These are phyloP conservation scores for Sarcophaga variegata DNA, from an alignment of 2,888 invertebrate genomes.

Conservation along the genomic window DNA sequence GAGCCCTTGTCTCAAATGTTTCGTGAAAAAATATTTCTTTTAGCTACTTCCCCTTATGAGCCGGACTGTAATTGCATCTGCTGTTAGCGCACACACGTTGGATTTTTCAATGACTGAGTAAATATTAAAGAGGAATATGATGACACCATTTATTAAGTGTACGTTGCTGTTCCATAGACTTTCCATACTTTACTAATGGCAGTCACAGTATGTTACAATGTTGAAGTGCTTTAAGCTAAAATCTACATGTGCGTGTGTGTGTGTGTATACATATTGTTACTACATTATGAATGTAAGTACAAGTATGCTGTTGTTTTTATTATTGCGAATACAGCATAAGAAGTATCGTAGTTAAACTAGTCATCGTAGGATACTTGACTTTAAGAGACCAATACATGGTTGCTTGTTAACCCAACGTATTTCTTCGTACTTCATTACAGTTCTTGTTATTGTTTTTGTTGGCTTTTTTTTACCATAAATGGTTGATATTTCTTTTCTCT, in stretches of 20 bases:
- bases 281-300: neutral
- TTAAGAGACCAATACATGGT: slow-evolving; percentile 24
- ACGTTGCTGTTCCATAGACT: neutral
- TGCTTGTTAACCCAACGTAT: slow-evolving; percentile 32
- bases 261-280: neutral
- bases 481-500: neutral
- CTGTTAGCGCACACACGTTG: no score
- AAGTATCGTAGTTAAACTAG: no score
- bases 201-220: neutral
- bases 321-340: no score
- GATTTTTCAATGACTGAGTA: slow-evolving; percentile 4
- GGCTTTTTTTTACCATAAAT: neutral
- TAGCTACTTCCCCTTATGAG: neutral
- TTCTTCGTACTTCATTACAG: neutral
- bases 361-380: slow-evolving; percentile 18
- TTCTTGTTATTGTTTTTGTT: slow-evolving; percentile 16
- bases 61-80: neutral
- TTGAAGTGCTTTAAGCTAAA: neutral
- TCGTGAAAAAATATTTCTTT: no score
- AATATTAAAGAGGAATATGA: slow-evolving; percentile 38
- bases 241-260: neutral
- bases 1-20: no score
- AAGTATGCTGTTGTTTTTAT: neutral
- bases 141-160: slow-evolving; percentile 31
- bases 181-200: neutral